Conservation (phyloP, 2,888 invertebrate genomes). For the Mimachlamys varia region DNA sequence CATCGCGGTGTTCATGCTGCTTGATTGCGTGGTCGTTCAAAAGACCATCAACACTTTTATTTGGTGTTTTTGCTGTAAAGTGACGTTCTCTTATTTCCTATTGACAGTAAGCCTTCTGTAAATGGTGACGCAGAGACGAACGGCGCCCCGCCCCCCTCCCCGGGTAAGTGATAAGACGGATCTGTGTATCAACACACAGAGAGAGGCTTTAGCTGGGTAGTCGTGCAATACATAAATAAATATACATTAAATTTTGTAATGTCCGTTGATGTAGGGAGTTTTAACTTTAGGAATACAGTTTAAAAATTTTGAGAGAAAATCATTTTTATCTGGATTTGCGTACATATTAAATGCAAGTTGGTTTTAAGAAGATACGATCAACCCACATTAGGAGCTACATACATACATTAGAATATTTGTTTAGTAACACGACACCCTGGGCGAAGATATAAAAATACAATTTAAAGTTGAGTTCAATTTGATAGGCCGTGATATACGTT, state of each 20-base stretch:
- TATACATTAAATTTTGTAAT: too few relatives aligned
- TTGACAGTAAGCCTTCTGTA: conserved; percentile 6
- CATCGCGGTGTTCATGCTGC: background rate
- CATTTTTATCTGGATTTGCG: too few relatives aligned
- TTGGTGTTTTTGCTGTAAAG: background rate
- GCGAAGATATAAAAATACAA: too few relatives aligned
- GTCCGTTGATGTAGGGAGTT: too few relatives aligned
- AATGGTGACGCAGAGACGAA: conserved; percentile 18
- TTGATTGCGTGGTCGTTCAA: background rate
- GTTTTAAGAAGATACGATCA: too few relatives aligned
- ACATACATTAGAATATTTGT: background rate
- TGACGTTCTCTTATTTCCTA: background rate
- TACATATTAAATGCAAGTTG: too few relatives aligned
- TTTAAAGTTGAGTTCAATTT: too few relatives aligned
- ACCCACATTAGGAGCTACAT: background rate
- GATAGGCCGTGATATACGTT: too few relatives aligned
- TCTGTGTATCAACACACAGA: background rate
- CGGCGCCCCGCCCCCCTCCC: background rate
- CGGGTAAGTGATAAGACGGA: background rate
- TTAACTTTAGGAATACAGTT: too few relatives aligned
- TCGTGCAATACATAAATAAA: too few relatives aligned
- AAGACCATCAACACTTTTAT: background rate
- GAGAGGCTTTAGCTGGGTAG: background rate
- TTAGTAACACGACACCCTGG: too few relatives aligned
- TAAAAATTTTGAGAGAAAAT: too few relatives aligned